Percentiles rank a stretch among this genome's conserved stretches.
These are phyloP conservation scores for Percopsis transmontana DNA, from an alignment of 2,113 vertebrate genomes.

Conservation along the genomic window DNA sequence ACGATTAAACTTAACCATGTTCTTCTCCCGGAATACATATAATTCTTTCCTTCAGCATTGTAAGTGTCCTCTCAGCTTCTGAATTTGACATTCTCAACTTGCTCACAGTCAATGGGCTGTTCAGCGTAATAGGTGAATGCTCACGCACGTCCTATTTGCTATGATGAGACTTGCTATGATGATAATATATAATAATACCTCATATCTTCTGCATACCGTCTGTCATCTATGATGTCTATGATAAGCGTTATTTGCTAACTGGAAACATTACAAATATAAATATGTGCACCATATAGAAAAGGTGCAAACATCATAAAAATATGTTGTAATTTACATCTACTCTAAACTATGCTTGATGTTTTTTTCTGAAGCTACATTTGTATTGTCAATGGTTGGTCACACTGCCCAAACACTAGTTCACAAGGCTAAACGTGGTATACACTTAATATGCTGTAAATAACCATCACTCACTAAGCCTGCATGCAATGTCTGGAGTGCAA, in stretches of 20 bases:
- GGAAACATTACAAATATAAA: not conserved
- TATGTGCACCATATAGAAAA: not conserved
- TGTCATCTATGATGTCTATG: too few relatives aligned
- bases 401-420: constrained; percentile 39
- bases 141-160: not conserved
- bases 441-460: constrained; percentile 67
- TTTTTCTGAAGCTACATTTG: too few relatives aligned
- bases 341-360: too few relatives aligned
- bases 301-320: too few relatives aligned
- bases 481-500: constrained; percentile 40
- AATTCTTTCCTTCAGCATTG: constrained; percentile 54
- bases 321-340: too few relatives aligned
- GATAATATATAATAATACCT: too few relatives aligned
- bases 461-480: constrained; percentile 53
- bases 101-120: not conserved
- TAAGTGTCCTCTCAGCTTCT: constrained; percentile 57
- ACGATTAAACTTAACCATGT: constrained; percentile 68
- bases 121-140: not conserved
- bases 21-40: constrained; percentile 51
- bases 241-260: not conserved
- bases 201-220: too few relatives aligned
- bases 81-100: constrained; percentile 28
- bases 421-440: constrained; percentile 52
- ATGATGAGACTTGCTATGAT: constrained; percentile 13
- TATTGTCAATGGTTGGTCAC: not conserved